Base-by-base conservation (phyloP, 2,113 vertebrate species). In the Lophotis ruficrista region DNA sequence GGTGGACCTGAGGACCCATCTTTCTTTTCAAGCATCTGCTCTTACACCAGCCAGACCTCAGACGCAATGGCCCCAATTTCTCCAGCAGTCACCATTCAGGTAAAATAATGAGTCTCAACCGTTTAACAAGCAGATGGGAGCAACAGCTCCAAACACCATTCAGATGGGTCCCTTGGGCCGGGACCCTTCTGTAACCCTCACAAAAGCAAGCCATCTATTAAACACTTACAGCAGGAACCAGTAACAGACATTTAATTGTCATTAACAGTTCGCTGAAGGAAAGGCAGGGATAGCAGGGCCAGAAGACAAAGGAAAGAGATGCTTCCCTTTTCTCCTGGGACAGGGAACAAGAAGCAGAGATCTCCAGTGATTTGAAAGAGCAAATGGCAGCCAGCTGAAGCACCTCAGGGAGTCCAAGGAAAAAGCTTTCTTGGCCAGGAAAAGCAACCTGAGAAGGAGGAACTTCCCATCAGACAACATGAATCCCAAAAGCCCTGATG, bases 361-460 rank as follows among this genome's bases (percentile, higher is more conserved):
- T 13, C 19, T 83, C 31, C 51, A 48, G 47, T 3, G 28, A 80
- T 48, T 43, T 53, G 48, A 64, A 93, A 66, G 14, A 75, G 48
- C 33, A 38, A 72, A 35, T 0, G 0, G n/a, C 0, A 0, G 50
- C 27, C 54, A 70, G n/a, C 4, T 3, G 0, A 86, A 80, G 48
- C 18, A 27, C 51, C 62, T 35, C 0, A 0, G 16, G 12, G 56
- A 72, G 20, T 31, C 66, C 47, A 35, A 10, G 37, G 37, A 48
- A 77, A 81, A 73, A 23, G 19, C 7, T 53, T 53, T 30, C 30
- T 56, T 31, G 68, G 64, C 25, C 43, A 78, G 72, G 22, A 92
- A 58, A 78, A 93, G 37, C 83, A 73, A 62, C 4, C 15, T 57
- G 8, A 19, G 61, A 47, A 91, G 48, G 17, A 58, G 3, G 38